Percentiles rank a stretch among this genome's conserved stretches.
These are phyloP conservation scores for Drosophila persimilis DNA, from an alignment of 1,140 invertebrate genomes.

Conservation along the genomic window DNA sequence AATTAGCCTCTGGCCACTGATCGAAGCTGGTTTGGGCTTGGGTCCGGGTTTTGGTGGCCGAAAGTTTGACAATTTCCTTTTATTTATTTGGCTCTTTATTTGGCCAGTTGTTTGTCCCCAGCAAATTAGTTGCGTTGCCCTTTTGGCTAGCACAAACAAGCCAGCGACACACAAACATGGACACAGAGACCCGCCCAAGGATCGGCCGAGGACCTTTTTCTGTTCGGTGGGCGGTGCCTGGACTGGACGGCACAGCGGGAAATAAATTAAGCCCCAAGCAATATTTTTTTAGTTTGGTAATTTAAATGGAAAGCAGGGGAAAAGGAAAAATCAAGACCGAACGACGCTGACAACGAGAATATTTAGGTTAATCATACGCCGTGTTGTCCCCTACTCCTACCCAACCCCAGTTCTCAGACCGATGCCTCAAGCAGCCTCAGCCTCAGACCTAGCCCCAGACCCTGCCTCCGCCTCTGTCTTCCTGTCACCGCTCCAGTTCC, in stretches of 20 bases:
- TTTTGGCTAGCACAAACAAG: conserved; percentile 60
- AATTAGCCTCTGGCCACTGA: conserved; percentile 33
- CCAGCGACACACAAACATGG: conserved; percentile 34
- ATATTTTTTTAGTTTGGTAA: conserved; percentile 68
- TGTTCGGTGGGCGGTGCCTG: background rate
- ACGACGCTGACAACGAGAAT: conserved; percentile 37
- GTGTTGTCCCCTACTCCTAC: conserved; percentile 25
- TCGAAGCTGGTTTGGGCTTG: conserved; percentile 12
- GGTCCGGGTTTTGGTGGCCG: too few species aligned
- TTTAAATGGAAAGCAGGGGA: conserved; percentile 66
- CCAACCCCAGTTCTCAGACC: background rate
- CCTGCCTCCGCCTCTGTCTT: background rate
- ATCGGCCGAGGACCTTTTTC: conserved; percentile 53
- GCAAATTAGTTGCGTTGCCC: conserved; percentile 65
- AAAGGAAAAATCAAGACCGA: conserved; percentile 32
- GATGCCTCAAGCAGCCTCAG: conserved; percentile 17
- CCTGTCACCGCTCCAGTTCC: too few species aligned
- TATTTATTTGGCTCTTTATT: conserved; percentile 45
- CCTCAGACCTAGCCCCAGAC: background rate
- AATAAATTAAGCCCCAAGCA: conserved; percentile 47
- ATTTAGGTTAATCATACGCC: conserved; percentile 78
- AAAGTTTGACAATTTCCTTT: conserved; percentile 31
- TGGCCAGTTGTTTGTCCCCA: conserved; percentile 23
- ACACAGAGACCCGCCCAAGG: conserved; percentile 15
- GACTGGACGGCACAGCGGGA: conserved; percentile 32